Percentiles rank a stretch among this genome's conserved stretches.
Evolutionary conservation across 2,797 vertebrate genomes (phyloP).

Genomic region (Neopelma chrysocephalum): DNA sequence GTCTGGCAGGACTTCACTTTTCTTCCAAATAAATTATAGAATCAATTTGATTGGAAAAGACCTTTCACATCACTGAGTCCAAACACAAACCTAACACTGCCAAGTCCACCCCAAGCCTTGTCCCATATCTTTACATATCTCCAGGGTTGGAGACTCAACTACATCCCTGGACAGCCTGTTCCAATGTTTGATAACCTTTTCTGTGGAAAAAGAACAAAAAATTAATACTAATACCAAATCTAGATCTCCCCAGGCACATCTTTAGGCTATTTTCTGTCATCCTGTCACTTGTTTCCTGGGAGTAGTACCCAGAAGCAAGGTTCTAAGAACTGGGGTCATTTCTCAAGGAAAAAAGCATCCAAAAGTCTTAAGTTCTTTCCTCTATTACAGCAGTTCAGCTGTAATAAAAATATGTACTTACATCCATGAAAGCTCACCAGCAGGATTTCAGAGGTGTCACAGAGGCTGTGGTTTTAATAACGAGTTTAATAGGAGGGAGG

Average conservation of each 20-base stretch:
- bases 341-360: background rate
- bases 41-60: background rate
- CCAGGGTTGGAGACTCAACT: background rate
- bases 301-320: background rate
- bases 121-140: background rate
- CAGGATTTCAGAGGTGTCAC: background rate
- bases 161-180: background rate
- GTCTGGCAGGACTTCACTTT: background rate
- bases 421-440: background rate
- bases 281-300: background rate
- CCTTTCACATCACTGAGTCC: background rate
- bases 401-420: background rate
- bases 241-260: background rate
- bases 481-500: background rate
- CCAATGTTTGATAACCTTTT: background rate
- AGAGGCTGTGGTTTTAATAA: background rate
- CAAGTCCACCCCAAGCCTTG: background rate
- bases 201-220: background rate
- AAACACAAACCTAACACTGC: background rate
- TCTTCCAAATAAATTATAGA: background rate
- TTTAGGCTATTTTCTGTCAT: accelerated
- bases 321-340: background rate
- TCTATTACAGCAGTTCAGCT: background rate
- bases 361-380: background rate
- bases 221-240: too few relatives aligned